Evolutionary conservation across 1,140 invertebrate genomes (phyloP).

Genomic region (Drosophila teissieri): DNA sequence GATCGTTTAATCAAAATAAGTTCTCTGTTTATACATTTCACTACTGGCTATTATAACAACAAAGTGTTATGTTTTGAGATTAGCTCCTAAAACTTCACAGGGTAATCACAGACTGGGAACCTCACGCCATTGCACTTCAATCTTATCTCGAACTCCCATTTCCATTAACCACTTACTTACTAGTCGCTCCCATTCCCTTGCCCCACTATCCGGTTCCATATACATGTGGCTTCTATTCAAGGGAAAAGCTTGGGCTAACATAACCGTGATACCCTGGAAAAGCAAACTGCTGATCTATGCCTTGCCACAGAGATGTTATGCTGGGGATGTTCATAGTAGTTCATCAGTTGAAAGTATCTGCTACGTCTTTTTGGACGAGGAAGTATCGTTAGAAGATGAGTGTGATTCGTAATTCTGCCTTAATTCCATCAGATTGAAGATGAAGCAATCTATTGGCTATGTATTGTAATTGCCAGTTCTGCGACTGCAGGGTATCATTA

Average conservation of each 20-base stretch:
- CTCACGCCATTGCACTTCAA: slow-evolving; percentile 33
- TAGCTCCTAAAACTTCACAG: neutral
- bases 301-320: too few relatives aligned
- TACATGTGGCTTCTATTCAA: slow-evolving; percentile 14
- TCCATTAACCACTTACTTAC: neutral
- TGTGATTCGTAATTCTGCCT: neutral
- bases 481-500: slow-evolving; percentile 28
- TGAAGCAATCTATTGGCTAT: neutral
- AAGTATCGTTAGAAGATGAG: too few relatives aligned
- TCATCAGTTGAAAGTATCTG: too few relatives aligned
- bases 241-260: neutral
- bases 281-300: too few relatives aligned
- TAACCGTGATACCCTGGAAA: slow-evolving; percentile 7
- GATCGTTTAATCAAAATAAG: too few relatives aligned
- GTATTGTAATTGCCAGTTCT: slow-evolving; percentile 1
- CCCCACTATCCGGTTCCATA: slow-evolving; percentile 8
- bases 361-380: too few relatives aligned
- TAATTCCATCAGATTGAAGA: too few relatives aligned
- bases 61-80: too few relatives aligned
- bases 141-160: slow-evolving; percentile 2
- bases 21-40: too few relatives aligned
- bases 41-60: too few relatives aligned
- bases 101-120: neutral
- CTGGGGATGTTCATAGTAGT: too few relatives aligned
- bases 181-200: neutral